These are phyloP conservation scores for Semnornis frantzii DNA, from an alignment of 2,113 vertebrate genomes.

Conservation along the genomic window DNA sequence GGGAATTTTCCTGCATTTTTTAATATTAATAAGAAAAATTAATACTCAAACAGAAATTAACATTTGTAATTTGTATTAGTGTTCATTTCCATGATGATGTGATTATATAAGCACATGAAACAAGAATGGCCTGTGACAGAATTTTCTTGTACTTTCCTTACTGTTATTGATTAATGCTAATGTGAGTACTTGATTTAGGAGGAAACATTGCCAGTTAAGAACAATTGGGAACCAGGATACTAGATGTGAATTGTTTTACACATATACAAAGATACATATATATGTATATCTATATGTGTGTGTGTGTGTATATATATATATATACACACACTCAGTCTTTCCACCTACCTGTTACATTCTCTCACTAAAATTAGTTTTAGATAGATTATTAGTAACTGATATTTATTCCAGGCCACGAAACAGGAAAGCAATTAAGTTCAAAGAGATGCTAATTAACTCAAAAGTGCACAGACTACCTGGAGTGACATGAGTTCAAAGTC, in stretches of 20 bases:
- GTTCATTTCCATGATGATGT: no score
- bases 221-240: not conserved
- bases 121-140: not conserved
- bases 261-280: no score
- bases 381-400: constrained; percentile 49
- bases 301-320: not conserved
- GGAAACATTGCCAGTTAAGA: not conserved
- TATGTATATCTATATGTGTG: no score
- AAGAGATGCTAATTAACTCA: constrained; percentile 73
- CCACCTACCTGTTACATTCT: constrained; percentile 17
- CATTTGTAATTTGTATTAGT: no score
- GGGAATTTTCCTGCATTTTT: no score
- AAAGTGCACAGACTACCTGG: constrained; percentile 19
- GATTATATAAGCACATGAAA: not conserved
- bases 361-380: constrained; percentile 47
- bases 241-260: not conserved
- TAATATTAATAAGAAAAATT: no score
- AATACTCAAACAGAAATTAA: no score
- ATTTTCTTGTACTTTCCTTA: not conserved
- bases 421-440: constrained; percentile 65
- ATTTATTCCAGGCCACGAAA: constrained; percentile 61
- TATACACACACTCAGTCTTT: not conserved
- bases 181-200: not conserved
- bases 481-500: constrained; percentile 68
- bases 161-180: not conserved